Conservation (phyloP, 2,888 invertebrate genomes). For the Stomorhina lunata region DNA sequence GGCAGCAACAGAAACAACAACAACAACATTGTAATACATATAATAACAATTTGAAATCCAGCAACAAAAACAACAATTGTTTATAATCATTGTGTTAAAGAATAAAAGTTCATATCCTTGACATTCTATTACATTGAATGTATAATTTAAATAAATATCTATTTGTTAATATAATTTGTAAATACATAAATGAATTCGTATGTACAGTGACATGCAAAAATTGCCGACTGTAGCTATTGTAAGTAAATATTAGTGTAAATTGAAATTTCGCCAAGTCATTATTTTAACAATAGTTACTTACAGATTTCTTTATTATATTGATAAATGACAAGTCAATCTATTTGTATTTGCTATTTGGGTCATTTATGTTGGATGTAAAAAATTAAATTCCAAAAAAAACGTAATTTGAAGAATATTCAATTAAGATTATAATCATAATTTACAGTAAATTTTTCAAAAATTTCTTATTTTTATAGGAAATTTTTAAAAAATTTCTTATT, state of each 20-base stretch:
- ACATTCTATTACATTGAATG: slow-evolving; percentile 45
- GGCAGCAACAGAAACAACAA: slow-evolving; percentile 2
- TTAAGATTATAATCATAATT: too few relatives aligned
- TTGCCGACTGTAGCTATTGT: not conserved
- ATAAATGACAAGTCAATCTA: not conserved
- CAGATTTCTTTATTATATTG: not conserved
- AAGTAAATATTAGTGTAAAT: not conserved
- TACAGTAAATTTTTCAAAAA: too few relatives aligned
- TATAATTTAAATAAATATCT: slow-evolving; percentile 2
- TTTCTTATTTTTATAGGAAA: too few relatives aligned
- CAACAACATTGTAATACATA: not conserved
- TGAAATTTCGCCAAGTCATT: slow-evolving; percentile 14
- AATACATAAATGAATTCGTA: too few relatives aligned
- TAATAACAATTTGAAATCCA: not conserved
- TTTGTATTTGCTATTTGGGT: not conserved
- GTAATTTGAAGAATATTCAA: too few relatives aligned
- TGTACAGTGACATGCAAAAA: slow-evolving; percentile 29
- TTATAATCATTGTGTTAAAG: slow-evolving; percentile 35
- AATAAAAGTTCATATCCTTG: slow-evolving; percentile 58
- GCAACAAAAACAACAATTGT: slow-evolving; percentile 13
- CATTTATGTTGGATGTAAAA: not conserved
- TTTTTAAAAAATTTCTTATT: too few relatives aligned
- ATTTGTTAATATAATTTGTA: not conserved
- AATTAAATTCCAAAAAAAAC: not conserved
- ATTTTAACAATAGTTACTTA: not conserved